A percentile compares a stretch with the other conserved stretches of the same genome.
Evolutionary conservation across 1,140 invertebrate genomes (phyloP).

Genomic region (Drosophila funebris): DNA sequence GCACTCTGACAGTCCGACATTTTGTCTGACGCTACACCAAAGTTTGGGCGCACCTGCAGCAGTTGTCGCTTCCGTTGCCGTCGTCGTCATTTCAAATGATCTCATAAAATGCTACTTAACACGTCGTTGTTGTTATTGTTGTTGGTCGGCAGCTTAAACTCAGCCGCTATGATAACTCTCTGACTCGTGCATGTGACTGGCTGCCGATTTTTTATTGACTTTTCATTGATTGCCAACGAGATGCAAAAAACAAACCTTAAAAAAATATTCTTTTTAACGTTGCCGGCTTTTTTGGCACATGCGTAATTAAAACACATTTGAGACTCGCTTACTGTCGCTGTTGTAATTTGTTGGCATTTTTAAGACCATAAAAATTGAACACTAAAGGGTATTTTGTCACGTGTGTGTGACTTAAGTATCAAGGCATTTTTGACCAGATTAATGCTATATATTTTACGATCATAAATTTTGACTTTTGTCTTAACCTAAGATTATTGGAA

Average conservation of each 20-base stretch:
- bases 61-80: slow-evolving; percentile 31
- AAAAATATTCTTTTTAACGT: slow-evolving; percentile 57
- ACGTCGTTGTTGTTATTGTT: slow-evolving; percentile 44
- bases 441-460: too few relatives aligned
- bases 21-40: slow-evolving; percentile 19
- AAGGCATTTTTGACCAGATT: not conserved
- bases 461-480: too few relatives aligned
- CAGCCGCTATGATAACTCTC: slow-evolving; percentile 49
- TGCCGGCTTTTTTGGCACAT: slow-evolving; percentile 52
- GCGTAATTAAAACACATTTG: slow-evolving; percentile 70
- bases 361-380: not conserved
- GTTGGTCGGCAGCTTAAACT: slow-evolving; percentile 33
- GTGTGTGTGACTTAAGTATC: not conserved
- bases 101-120: slow-evolving; percentile 71
- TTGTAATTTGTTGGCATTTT: slow-evolving; percentile 17
- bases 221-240: slow-evolving; percentile 65
- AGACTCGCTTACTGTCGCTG: slow-evolving; percentile 49
- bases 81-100: slow-evolving; percentile 59
- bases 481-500: too few relatives aligned
- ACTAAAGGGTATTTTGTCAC: not conserved
- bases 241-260: slow-evolving; percentile 23
- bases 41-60: slow-evolving; percentile 47
- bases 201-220: slow-evolving; percentile 64
- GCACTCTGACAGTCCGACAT: not conserved
- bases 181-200: slow-evolving; percentile 45